These are phyloP conservation scores for Drosophila pallidifrons DNA, from an alignment of 1,140 invertebrate genomes.

Conservation along the genomic window DNA sequence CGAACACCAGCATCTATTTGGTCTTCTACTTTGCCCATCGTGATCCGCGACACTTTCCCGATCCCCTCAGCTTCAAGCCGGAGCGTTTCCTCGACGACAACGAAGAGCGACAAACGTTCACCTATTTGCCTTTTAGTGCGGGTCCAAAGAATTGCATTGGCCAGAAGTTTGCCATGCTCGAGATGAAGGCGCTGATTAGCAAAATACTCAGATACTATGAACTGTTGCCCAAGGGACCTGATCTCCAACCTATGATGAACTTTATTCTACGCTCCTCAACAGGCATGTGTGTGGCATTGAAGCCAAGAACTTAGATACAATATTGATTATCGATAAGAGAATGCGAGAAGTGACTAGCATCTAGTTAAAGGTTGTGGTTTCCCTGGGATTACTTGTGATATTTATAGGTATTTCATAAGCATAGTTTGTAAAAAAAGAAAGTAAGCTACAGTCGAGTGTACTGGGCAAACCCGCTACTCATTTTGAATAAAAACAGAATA, in stretches of 20 bases:
- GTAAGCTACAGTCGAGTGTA: no score
- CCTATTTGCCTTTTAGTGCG: conserved; percentile 89
- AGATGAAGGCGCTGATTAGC: conserved; percentile 89
- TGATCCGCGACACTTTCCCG: conserved; percentile 57
- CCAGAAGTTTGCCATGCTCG: conserved; percentile 92
- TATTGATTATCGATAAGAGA: not conserved
- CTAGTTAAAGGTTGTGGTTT: conserved; percentile 3
- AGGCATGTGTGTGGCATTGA: conserved; percentile 57
- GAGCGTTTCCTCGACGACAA: conserved; percentile 87
- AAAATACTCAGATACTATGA: conserved; percentile 88
- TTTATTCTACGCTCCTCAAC: conserved; percentile 60
- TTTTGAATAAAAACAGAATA: no score
- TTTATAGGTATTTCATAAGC: not conserved
- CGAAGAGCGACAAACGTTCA: conserved; percentile 79
- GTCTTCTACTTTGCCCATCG: conserved; percentile 77
- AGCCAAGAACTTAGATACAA: conserved; percentile 25
- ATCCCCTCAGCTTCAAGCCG: conserved; percentile 87
- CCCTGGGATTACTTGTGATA: conserved; percentile 28
- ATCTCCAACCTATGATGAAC: conserved; percentile 63
- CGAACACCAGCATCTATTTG: conserved; percentile 72
- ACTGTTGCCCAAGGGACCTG: conserved; percentile 55
- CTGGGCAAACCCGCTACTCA: no score
- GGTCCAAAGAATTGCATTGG: conserved; percentile 89
- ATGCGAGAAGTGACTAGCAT: no score
- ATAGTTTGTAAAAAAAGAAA: not conserved